Evolutionary conservation across 2,888 invertebrate species (phyloP).

Genomic region (Apeira syringaria): DNA sequence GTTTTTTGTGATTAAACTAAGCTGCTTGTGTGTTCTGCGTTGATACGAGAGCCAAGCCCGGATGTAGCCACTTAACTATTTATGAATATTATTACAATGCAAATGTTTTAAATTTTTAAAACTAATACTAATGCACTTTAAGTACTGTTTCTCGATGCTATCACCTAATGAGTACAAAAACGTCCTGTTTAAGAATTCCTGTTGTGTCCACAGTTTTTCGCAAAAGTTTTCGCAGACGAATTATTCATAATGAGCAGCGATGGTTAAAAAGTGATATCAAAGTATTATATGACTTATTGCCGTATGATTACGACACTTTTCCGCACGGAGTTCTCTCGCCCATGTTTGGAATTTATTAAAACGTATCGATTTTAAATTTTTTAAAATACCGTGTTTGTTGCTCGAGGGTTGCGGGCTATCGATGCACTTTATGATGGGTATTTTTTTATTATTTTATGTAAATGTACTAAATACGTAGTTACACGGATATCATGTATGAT

Average conservation of each 20-base stretch:
- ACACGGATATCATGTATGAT: constrained; percentile 38
- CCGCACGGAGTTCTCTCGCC: constrained; percentile 56
- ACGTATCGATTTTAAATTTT: constrained; percentile 55
- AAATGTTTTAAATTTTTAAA: constrained; percentile 35
- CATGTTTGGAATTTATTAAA: constrained; percentile 68
- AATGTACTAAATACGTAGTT: constrained; percentile 67
- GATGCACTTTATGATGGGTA: constrained; percentile 70
- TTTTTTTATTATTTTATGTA: constrained; percentile 74
- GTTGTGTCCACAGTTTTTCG: constrained; percentile 70
- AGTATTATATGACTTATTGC: constrained; percentile 66
- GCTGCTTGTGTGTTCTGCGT: background rate
- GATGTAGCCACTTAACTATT: constrained; percentile 15
- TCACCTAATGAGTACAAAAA: constrained; percentile 54
- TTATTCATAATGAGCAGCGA: constrained; percentile 73
- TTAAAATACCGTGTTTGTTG: constrained; percentile 61
- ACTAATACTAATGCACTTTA: constrained; percentile 42
- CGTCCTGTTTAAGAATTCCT: constrained; percentile 67
- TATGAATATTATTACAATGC: constrained; percentile 21
- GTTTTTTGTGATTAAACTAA: constrained; percentile 7
- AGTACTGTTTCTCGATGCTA: constrained; percentile 43
- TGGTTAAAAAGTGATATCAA: constrained; percentile 47
- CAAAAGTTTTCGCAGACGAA: constrained; percentile 67
- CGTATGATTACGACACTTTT: constrained; percentile 64
- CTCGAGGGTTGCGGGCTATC: constrained; percentile 67
- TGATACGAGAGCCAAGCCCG: background rate